Base-by-base conservation (phyloP, 92 coral and sea anemone species). In the Virgularia gustaviana region DNA sequence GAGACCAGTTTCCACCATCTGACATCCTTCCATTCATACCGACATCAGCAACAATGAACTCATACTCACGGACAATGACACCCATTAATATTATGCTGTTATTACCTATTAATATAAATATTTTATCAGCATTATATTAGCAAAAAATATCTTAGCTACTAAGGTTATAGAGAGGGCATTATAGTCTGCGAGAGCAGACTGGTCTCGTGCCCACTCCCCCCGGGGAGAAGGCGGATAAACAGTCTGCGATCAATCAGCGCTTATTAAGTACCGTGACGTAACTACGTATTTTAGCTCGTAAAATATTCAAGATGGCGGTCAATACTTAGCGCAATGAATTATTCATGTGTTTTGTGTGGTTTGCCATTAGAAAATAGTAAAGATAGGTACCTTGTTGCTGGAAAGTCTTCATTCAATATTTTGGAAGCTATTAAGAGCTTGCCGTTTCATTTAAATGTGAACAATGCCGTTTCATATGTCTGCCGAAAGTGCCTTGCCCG, bases 21-120 rank as follows among this genome's bases (percentile, higher is more conserved):
- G 73, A 59, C 79, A 71, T 79, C 53, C 79, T 79, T 18, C 84
- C 79, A 49, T 79, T 70, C 79, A 65, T 79, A 49, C 87, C 83
- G 10, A 83, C 83, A 72, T 78, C 79, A 24, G 72, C 87, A 52
- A 73, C 57, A 15, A 78, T 27, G 57, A 78, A 71, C 83, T 78
- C 80, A 27, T 83, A 78, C 62, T 83, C 83, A 1, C 81, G 85
- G 27, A 81, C 81, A 57, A 75, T 64, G 51, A 82, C 73, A n/a
- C 72, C 86, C 44, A 82, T 58, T 13, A 58, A 49, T 47, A 67
- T 71, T 24, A 76, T 60, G 57, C 78, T 70, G 20, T 82, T 78
- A 56, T 71, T 82, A 33, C 79, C 85, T 63, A 39, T 39, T 7
- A 39, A 39, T 39, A 39, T 7, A 39, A 7, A 39, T 39, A 39